Evolutionary conservation across 2,797 vertebrate genomes (phyloP), one percentile per base, ranked within the genome.

Genomic region (Myiotriccus ornatus): DNA sequence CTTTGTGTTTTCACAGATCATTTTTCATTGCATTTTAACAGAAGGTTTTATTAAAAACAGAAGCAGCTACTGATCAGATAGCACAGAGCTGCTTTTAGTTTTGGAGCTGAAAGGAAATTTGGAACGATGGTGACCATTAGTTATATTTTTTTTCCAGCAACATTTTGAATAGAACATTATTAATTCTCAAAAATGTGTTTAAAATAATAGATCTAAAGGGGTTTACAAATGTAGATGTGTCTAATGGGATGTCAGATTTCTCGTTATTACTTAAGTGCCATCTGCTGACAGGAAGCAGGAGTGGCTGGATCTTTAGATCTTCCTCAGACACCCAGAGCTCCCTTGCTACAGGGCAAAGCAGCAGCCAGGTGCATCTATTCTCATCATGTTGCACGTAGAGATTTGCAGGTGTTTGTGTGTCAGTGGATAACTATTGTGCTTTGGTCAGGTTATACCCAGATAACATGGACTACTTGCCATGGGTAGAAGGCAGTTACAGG

Each of bases 201-300:
- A 57, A 89, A 82, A 27, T n/a, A 25, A 27, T 28, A 63, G 47
- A 65, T 52, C 43, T 56, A 55, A 75, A 86, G 22, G 7, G 1
- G 34, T 80, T 32, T 37, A 28, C 20, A 37, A 53, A 53, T 65
- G n/a, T 32, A 30, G 20, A 10, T 55, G 16, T 8, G 9, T 53
- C 34, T 81, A 21, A 49, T n/a, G 37, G 59, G 39, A 53, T 0
- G 0, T 18, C 25, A 23, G 32, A 20, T 70, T 55, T 65, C 53
- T 78, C 30, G 22, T 71, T 77, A 67, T 89, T 56, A 7, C 76
- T 41, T 5, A 96, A 89, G 87, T 94, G 94, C 95, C 97, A 95
- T 60, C 95, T 97, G 94, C 95, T 94, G 96, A 52, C 83, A 46
- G 46, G 63, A 57, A 24, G 53, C 63, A 73, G 19, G 65, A 57